These are phyloP conservation scores for Orchestia grillus DNA, from an alignment of 1,140 invertebrate species.

Conservation along the genomic window DNA sequence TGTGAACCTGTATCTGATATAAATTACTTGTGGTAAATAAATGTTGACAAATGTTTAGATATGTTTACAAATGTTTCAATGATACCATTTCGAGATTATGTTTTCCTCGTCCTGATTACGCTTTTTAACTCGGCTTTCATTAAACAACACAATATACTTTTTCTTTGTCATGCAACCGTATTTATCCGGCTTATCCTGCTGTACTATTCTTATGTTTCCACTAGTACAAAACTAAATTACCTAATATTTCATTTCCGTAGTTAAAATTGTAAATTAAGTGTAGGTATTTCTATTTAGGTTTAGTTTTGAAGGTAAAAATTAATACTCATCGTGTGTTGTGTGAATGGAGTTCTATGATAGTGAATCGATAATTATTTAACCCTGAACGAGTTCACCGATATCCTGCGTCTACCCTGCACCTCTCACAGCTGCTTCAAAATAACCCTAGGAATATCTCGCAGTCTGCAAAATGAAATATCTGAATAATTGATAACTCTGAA, in stretches of 20 bases:
- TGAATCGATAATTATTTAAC: background rate
- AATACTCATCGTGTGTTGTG: background rate
- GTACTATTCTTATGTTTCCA: too few relatives aligned
- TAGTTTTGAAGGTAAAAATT: background rate
- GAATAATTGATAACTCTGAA: background rate
- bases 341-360: background rate
- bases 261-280: background rate
- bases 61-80: background rate
- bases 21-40: too few relatives aligned
- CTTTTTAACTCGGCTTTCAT: too few relatives aligned
- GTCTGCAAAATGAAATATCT: background rate
- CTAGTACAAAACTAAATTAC: too few relatives aligned
- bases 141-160: too few relatives aligned
- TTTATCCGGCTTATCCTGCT: too few relatives aligned
- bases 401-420: background rate
- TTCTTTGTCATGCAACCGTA: too few relatives aligned
- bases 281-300: background rate
- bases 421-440: background rate
- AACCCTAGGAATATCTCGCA: background rate
- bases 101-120: background rate
- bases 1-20: too few relatives aligned
- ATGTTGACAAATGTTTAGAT: too few relatives aligned
- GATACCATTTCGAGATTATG: background rate
- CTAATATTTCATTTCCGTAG: too few relatives aligned
- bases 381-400: background rate